phyloP scores from a whole-genome alignment of 92 coral and sea anemone genomes.

The Porites lobata region DNA sequence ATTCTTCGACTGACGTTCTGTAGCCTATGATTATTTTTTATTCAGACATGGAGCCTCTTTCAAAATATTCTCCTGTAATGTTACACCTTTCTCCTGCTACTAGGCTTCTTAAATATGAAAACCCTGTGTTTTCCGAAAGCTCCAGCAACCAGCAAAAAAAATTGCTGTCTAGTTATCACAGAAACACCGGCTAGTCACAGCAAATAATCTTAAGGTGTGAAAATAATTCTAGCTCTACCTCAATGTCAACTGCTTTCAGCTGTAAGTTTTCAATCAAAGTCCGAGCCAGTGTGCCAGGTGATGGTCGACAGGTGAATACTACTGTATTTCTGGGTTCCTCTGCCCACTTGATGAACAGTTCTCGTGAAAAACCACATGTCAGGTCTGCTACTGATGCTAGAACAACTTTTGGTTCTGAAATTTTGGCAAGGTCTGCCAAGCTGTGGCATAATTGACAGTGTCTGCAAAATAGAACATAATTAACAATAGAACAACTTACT shows the following conservation, averaged over 20 bases:
- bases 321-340: conserved; percentile 90
- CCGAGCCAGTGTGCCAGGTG: conserved; percentile 95
- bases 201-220: no score
- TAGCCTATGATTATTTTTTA: no score
- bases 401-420: conserved; percentile 99
- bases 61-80: no score
- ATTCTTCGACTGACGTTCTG: no score
- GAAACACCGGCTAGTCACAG: no score
- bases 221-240: conserved; percentile 57
- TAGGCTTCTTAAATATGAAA: no score
- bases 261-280: conserved; percentile 87
- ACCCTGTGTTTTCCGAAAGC: no score
- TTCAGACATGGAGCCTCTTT: no score
- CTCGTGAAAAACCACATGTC: conserved; percentile 93
- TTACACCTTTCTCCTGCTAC: no score
- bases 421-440: conserved; percentile 86
- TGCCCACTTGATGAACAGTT: conserved; percentile 95
- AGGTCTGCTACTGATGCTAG: conserved; percentile 94
- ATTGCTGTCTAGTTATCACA: no score
- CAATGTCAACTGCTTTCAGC: conserved; percentile 86
- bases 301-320: conserved; percentile 88
- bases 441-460: conserved; percentile 94
- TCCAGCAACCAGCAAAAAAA: no score
- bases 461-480: conserved; percentile 52
- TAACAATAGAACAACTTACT: neutral